Evolutionary conservation across 92 coral and sea anemone species (phyloP).

Genomic region (Siderastrea radians): DNA sequence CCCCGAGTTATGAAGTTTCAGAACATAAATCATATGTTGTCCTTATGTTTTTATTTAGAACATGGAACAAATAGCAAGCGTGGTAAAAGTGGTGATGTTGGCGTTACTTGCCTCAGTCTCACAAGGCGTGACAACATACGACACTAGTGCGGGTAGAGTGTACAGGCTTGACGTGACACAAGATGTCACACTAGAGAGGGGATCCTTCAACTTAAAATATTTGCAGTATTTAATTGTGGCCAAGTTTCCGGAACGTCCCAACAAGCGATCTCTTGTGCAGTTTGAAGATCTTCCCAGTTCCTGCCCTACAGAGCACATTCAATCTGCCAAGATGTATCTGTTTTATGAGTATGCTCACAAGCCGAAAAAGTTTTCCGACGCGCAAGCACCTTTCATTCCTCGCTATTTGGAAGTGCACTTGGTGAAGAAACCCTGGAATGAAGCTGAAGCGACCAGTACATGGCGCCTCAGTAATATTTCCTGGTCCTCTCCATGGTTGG

Average conservation of each 20-base stretch:
- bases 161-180: background rate
- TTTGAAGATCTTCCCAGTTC: conserved; percentile 63
- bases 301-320: conserved; percentile 41
- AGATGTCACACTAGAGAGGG: conserved; percentile 48
- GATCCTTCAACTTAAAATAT: conserved; percentile 48
- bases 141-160: conserved; percentile 2
- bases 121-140: background rate
- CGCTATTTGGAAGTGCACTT: conserved; percentile 66
- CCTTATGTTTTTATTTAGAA: too few species aligned
- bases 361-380: conserved; percentile 32
- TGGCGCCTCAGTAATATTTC: conserved; percentile 24
- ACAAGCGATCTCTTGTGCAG: conserved; percentile 61
- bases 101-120: background rate
- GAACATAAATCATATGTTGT: too few species aligned
- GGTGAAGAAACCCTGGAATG: conserved; percentile 77
- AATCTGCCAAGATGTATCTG: conserved; percentile 72
- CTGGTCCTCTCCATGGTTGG: conserved; percentile 56
- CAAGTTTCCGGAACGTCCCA: conserved; percentile 67
- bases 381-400: conserved; percentile 51
- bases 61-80: too few species aligned
- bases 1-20: too few species aligned
- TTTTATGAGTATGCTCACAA: conserved; percentile 59
- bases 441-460: conserved; percentile 66
- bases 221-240: conserved; percentile 63
- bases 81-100: background rate